Evolutionary conservation across 2,888 invertebrate species (phyloP).

Genomic region (Charanyca ferruginea): DNA sequence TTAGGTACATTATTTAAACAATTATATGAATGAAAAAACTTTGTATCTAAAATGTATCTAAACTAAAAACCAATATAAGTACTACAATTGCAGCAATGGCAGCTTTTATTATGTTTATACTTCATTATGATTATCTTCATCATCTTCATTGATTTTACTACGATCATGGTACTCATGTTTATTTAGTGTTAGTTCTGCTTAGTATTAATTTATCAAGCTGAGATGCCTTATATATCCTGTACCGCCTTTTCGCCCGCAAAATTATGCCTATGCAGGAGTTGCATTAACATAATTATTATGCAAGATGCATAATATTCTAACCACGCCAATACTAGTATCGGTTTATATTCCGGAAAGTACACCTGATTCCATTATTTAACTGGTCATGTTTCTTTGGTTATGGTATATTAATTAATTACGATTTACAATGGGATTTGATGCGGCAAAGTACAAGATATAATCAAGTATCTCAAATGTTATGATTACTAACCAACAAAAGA

Average conservation of each 20-base stretch:
- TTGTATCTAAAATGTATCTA: no score
- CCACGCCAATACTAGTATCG: background rate
- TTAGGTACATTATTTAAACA: no score
- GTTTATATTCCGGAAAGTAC: constrained; percentile 1
- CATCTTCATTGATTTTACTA: no score
- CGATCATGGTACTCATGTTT: no score
- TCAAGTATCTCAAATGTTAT: no score
- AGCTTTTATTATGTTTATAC: no score
- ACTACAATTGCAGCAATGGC: no score
- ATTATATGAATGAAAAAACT: no score
- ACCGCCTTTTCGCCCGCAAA: background rate
- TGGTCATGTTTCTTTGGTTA: background rate
- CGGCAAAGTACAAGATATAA: background rate
- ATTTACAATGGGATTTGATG: background rate
- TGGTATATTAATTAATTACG: background rate
- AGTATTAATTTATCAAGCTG: background rate
- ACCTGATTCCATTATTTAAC: background rate
- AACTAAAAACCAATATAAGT: no score
- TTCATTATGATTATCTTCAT: no score
- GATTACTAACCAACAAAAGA: no score
- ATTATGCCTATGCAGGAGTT: background rate
- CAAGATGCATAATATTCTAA: constrained; percentile 10
- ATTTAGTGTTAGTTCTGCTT: background rate
- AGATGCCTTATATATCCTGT: background rate
- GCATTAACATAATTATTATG: constrained; percentile 12